A percentile compares a stretch with the other conserved stretches of the same genome.
Evolutionary conservation across 1,140 invertebrate species (phyloP).

Genomic region (Trachymyrmex cornetzi): DNA sequence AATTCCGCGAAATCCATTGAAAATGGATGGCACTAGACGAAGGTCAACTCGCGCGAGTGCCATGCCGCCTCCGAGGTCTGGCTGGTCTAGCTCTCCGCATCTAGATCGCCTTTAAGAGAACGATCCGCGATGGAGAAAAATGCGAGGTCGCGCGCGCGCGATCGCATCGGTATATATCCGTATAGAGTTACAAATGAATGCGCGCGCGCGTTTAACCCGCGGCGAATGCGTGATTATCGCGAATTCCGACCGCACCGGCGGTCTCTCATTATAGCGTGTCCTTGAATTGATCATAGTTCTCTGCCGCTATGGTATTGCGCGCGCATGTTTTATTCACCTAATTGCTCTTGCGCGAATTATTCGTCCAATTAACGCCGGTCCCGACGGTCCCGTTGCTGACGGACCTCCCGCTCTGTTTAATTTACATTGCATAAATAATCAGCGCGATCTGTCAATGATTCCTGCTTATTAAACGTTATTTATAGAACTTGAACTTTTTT

Average conservation of each 20-base stretch:
- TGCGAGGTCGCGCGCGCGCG: constrained; percentile 69
- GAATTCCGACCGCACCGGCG: constrained; percentile 61
- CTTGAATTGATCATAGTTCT: constrained; percentile 50
- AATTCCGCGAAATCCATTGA: constrained; percentile 55
- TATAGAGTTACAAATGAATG: constrained; percentile 54
- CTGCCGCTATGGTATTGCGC: constrained; percentile 21
- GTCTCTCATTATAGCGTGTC: constrained; percentile 62
- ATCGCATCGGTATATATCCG: constrained; percentile 59
- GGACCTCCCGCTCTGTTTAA: not conserved
- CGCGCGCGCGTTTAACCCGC: constrained; percentile 29
- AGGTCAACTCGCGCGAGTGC: constrained; percentile 60
- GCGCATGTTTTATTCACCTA: constrained; percentile 32
- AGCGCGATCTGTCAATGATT: not conserved
- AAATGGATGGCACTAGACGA: constrained; percentile 65
- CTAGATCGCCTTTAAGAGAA: constrained; percentile 74
- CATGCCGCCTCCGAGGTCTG: not conserved
- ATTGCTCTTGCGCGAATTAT: constrained; percentile 41
- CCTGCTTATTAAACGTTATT: not conserved
- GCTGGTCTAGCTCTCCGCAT: constrained; percentile 17
- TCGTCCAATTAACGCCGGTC: constrained; percentile 26
- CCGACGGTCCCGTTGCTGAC: not conserved
- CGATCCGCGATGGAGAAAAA: constrained; percentile 74
- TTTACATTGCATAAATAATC: not conserved
- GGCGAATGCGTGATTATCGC: constrained; percentile 64
- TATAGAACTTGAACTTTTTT: not conserved